Evolutionary conservation across 2,888 invertebrate genomes (phyloP).

Genomic region (Melieria crassipennis): DNA sequence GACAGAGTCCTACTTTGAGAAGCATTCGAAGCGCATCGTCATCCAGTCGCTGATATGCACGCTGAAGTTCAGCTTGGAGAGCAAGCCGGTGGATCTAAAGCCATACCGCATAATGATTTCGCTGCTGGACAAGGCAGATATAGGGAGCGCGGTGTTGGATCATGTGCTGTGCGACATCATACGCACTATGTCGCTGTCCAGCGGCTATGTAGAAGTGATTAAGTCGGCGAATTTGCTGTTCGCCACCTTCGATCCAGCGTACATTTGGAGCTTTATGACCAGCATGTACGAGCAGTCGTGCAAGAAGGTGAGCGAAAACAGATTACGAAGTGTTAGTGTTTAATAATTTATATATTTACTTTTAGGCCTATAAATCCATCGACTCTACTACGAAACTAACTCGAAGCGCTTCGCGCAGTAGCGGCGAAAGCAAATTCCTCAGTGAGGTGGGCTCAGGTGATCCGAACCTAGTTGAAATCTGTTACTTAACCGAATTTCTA

Average conservation of each 20-base stretch:
- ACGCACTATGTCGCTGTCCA: conserved; percentile 70
- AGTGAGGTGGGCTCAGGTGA: conserved; percentile 71
- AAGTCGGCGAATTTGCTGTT: conserved; percentile 88
- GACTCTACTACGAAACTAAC: conserved; percentile 32
- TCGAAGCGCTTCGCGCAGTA: conserved; percentile 37
- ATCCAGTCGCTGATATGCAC: conserved; percentile 73
- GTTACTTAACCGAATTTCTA: conserved; percentile 77
- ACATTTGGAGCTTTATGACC: conserved; percentile 85
- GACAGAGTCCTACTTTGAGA: conserved; percentile 71
- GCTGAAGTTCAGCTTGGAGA: conserved; percentile 69
- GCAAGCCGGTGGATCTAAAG: conserved; percentile 71
- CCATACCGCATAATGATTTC: conserved; percentile 84
- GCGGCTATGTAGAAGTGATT: conserved; percentile 74
- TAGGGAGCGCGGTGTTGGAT: conserved; percentile 81
- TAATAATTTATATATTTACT: conserved; percentile 12
- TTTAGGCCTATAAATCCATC: conserved; percentile 49
- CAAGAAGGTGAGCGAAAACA: conserved; percentile 51
- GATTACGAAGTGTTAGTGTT: background rate
- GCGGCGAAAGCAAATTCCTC: conserved; percentile 54
- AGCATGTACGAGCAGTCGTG: conserved; percentile 72
- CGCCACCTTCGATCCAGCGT: conserved; percentile 83
- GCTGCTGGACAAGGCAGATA: conserved; percentile 86
- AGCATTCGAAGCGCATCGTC: conserved; percentile 74
- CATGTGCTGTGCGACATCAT: conserved; percentile 82
- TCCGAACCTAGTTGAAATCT: conserved; percentile 76